Evolutionary conservation across 2,888 invertebrate species (phyloP).

Genomic region (Melipona beecheii): DNA sequence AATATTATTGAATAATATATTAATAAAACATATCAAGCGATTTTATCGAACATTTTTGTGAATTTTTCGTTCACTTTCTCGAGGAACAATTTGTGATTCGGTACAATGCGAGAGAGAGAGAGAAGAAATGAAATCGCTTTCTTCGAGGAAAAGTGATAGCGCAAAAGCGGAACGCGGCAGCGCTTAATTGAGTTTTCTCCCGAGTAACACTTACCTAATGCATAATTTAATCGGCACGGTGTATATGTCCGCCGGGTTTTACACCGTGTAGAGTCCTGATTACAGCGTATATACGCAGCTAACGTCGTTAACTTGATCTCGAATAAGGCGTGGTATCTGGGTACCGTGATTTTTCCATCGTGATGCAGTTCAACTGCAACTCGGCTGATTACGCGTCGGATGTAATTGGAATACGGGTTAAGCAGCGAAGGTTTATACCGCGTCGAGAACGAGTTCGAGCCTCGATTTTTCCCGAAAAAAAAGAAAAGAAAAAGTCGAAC

Average conservation of each 20-base stretch:
- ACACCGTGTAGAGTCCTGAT: slow-evolving; percentile 22
- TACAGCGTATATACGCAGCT: slow-evolving; percentile 33
- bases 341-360: slow-evolving; percentile 38
- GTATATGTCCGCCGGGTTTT: slow-evolving; percentile 30
- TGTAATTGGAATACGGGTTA: slow-evolving; percentile 66
- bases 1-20: too few relatives aligned
- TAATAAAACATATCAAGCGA: too few relatives aligned
- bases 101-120: background rate
- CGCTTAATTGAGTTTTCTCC: slow-evolving; percentile 55
- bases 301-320: slow-evolving; percentile 51
- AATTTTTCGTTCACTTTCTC: background rate
- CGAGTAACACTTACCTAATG: slow-evolving; percentile 61
- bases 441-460: slow-evolving; percentile 53
- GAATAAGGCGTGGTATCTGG: slow-evolving; percentile 56
- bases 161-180: slow-evolving; percentile 41
- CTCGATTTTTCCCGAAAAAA: slow-evolving; percentile 42
- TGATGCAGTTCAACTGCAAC: slow-evolving; percentile 45
- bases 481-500: slow-evolving; percentile 36
- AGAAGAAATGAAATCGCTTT: slow-evolving; percentile 42
- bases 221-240: slow-evolving; percentile 46
- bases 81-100: background rate
- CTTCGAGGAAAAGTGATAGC: slow-evolving; percentile 54
- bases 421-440: slow-evolving; percentile 60
- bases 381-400: slow-evolving; percentile 52
- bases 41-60: too few relatives aligned